phyloP scores from a whole-genome alignment of 2,113 vertebrate species.

The Chionis minor region DNA sequence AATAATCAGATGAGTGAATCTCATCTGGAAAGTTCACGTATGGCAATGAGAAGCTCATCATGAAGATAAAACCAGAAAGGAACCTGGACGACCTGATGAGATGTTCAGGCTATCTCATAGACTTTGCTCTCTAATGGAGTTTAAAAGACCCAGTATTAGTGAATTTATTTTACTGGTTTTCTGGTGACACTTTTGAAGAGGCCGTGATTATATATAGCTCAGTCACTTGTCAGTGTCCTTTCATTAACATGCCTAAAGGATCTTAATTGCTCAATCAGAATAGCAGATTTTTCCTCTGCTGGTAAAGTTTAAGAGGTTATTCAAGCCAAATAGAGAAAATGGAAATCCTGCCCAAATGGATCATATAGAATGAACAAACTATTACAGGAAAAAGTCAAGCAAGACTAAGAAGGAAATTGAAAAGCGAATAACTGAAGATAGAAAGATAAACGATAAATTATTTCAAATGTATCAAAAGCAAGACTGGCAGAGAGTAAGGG shows the following conservation, averaged over 20 bases:
- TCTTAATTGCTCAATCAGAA: constrained; percentile 57
- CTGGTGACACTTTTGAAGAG: constrained; percentile 19
- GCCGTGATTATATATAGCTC: constrained; percentile 50
- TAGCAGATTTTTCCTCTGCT: constrained; percentile 18
- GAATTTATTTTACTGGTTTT: constrained; percentile 47
- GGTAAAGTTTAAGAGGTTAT: constrained; percentile 42
- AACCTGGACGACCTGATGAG: constrained; percentile 18
- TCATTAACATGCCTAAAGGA: constrained; percentile 48
- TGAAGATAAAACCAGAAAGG: background rate
- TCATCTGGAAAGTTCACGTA: constrained; percentile 54
- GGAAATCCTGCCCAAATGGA: constrained; percentile 21
- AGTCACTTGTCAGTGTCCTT: constrained; percentile 46
- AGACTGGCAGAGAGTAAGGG: background rate
- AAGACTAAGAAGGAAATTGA: background rate
- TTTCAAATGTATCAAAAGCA: background rate
- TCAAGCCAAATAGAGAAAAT: constrained; percentile 42
- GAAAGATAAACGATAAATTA: constrained; percentile 17
- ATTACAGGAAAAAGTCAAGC: background rate
- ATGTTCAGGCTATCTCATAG: background rate
- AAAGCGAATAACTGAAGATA: background rate
- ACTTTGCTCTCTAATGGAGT: constrained; percentile 43
- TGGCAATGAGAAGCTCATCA: constrained; percentile 44
- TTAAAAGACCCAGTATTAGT: constrained; percentile 39
- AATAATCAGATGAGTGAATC: constrained; percentile 57
- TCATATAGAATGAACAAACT: background rate